phyloP scores from a whole-genome alignment of 2,888 invertebrate species.

The Erebia palarica region DNA sequence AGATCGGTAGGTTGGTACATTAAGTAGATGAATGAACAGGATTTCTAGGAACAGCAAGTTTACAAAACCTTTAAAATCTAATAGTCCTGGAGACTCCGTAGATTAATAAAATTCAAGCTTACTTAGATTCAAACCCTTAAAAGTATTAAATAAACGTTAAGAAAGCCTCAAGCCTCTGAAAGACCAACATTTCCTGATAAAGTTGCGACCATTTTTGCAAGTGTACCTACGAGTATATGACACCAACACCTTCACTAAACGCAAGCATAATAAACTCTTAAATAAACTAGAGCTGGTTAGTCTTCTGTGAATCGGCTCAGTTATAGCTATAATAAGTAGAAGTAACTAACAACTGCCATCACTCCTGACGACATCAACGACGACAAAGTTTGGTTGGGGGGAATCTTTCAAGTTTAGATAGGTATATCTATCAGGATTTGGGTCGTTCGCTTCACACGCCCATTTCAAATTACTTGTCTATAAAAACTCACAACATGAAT shows the following conservation, averaged over 20 bases:
- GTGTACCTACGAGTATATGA: background rate
- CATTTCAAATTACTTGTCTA: constrained; percentile 26
- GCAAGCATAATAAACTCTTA: background rate
- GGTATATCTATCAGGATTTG: too few relatives aligned
- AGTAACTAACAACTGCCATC: too few relatives aligned
- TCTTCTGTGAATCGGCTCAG: constrained; percentile 51
- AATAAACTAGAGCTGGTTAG: background rate
- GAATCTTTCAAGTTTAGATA: too few relatives aligned
- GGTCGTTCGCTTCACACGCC: too few relatives aligned
- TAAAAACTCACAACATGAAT: background rate
- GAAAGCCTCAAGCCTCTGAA: background rate
- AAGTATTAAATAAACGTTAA: background rate
- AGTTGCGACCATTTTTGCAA: background rate
- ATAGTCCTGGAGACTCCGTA: background rate
- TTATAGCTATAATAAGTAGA: constrained; percentile 36
- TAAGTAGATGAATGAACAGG: too few relatives aligned
- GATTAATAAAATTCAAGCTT: background rate
- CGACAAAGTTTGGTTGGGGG: too few relatives aligned
- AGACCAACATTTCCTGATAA: background rate
- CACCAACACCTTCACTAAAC: too few relatives aligned
- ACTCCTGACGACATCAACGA: too few relatives aligned
- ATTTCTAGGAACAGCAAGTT: too few relatives aligned
- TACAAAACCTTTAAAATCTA: too few relatives aligned
- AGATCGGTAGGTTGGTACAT: too few relatives aligned
- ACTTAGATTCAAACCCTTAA: background rate